These are phyloP conservation scores for Ageneiosus marmoratus DNA, from an alignment of 2,113 vertebrate species.

Conservation along the genomic window DNA sequence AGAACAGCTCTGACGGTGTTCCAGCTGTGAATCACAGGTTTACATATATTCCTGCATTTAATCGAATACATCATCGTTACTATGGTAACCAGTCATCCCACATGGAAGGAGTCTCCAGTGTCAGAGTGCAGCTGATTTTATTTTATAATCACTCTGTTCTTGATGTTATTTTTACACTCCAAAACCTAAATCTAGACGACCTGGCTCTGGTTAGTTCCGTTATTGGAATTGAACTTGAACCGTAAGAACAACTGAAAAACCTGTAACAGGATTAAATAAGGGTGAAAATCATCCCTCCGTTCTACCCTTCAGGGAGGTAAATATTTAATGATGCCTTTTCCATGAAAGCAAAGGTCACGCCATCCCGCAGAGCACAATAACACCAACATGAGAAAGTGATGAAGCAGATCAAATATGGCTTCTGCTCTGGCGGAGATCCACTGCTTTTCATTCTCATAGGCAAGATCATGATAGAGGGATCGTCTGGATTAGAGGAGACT, in stretches of 20 bases:
- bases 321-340: conserved; percentile 3
- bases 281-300: neutral
- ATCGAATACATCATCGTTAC: too few species aligned
- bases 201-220: neutral
- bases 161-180: too few species aligned
- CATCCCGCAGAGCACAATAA: conserved; percentile 1
- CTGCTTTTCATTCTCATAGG: neutral
- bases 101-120: too few species aligned
- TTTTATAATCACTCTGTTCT: too few species aligned
- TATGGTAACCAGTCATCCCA: too few species aligned
- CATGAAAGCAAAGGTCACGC: neutral
- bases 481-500: neutral
- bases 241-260: neutral
- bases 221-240: neutral
- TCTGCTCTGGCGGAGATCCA: neutral
- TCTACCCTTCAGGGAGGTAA: neutral
- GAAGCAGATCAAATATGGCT: neutral
- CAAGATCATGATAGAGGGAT: neutral
- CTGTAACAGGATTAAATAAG: neutral
- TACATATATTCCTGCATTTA: too few species aligned
- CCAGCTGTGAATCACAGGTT: neutral
- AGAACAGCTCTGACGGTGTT: neutral
- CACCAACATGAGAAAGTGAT: neutral
- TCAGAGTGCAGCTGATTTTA: too few species aligned
- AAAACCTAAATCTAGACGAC: neutral